A percentile compares a stretch with the other conserved stretches of the same genome.
Conservation (phyloP, 2,113 vertebrate species). For the Oncorhynchus mykiss region DNA sequence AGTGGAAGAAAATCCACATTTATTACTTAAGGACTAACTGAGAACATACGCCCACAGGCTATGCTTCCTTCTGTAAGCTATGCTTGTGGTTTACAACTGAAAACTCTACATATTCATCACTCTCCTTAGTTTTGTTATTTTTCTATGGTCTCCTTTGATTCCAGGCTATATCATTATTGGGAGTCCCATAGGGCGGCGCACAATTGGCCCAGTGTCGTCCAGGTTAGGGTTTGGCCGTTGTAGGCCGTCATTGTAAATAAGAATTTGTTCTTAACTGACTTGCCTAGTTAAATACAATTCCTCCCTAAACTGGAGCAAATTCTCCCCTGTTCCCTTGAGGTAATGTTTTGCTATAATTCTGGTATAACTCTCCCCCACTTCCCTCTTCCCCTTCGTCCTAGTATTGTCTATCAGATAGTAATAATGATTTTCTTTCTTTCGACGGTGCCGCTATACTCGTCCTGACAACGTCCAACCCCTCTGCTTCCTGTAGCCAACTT, state of each 20-base stretch:
- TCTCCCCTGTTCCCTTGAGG: constrained; percentile 64
- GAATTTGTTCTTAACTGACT: no score
- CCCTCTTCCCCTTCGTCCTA: constrained; percentile 24
- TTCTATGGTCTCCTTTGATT: neutral
- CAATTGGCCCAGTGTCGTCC: no score
- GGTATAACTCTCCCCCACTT: constrained; percentile 15
- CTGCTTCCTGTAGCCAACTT: constrained; percentile 79
- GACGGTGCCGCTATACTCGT: constrained; percentile 48
- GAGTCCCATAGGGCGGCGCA: no score
- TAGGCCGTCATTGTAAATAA: no score
- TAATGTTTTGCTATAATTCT: constrained; percentile 61
- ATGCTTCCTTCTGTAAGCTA: neutral
- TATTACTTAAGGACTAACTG: neutral
- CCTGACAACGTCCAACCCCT: constrained; percentile 10
- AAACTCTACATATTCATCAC: neutral
- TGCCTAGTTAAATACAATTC: no score
- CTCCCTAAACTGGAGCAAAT: constrained; percentile 64
- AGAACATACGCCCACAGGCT: neutral
- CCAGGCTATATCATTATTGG: no score
- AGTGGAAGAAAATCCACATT: neutral
- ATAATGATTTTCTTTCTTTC: constrained; percentile 26
- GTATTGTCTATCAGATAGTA: constrained; percentile 1
- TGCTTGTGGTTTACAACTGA: neutral
- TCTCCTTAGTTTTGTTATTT: neutral
- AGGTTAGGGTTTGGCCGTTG: no score